Conservation (phyloP, 2,888 invertebrate genomes). For the Aphidius colemani region DNA sequence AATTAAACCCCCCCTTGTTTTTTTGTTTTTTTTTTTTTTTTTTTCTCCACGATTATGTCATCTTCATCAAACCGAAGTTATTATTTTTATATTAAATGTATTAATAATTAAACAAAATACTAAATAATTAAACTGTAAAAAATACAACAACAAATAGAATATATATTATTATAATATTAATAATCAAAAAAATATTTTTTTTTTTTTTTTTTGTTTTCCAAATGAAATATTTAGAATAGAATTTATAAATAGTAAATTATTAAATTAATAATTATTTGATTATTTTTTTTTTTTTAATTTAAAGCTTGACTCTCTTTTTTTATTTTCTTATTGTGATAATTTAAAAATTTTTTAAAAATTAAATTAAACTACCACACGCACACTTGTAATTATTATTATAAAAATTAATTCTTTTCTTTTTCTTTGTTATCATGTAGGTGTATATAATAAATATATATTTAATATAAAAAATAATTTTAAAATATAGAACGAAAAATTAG, state of each 20-base stretch:
- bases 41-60: conserved; percentile 19
- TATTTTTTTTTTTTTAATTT: no score
- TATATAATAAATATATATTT: conserved; percentile 28
- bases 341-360: not conserved
- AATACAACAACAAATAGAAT: conserved; percentile 9
- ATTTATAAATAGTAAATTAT: no score
- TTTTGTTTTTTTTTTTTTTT: no score
- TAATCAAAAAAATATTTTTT: conserved; percentile 23
- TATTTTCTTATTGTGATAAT: no score
- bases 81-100: conserved; percentile 28
- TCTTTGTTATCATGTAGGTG: not conserved
- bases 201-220: not conserved
- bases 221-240: not conserved
- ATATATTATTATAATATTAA: conserved; percentile 7
- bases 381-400: conserved; percentile 41
- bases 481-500: conserved; percentile 33
- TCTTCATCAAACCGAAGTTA: conserved; percentile 31
- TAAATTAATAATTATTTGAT: no score
- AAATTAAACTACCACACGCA: conserved; percentile 45
- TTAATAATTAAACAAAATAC: conserved; percentile 13
- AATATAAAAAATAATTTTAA: conserved; percentile 27
- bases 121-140: conserved; percentile 27
- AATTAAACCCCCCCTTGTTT: no score
- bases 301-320: no score
- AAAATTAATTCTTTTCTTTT: conserved; percentile 1